Evolutionary conservation across 2,113 vertebrate genomes (phyloP), one percentile per base, ranked within the genome.

Genomic region (Eublepharis macularius): DNA sequence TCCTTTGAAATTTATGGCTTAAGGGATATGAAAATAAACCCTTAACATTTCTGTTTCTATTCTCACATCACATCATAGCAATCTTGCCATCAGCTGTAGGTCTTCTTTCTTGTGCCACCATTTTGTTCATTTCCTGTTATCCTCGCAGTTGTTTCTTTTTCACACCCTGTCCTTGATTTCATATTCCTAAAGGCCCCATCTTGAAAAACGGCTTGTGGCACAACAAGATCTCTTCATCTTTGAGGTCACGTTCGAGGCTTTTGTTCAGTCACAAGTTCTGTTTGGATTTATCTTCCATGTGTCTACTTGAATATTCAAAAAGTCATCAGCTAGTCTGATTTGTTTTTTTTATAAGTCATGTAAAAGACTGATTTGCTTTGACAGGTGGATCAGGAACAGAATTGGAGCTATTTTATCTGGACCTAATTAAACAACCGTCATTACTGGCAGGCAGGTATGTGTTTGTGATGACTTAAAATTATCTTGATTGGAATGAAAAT

Each of bases 361-460:
- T 94, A 94, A 95, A 97, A 97, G 96, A 96, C 95, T 97, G 96
- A 97, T 97, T 96, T 96, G 96, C 95, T 97, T 96, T 97, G 96
- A 97, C 96, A 97, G 96, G 96, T 96, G 94, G 96, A 96, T 96
- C 96, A 96, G 96, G 96, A 96, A 95, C 95, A 96, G 96, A 96
- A 96, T 96, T 96, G 95, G 92, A 97, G 96, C 95, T 96, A 94
- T 97, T 97, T 97, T 97, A 95, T 96, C 96, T 97, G 96, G 96
- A 97, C 96, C 96, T 96, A 97, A 96, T 96, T 97, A 96, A 97
- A 95, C 95, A 96, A 88, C 94, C 92, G 94, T 97, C 95, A 95
- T 96, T 96, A 96, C 95, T 95, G 92, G 95, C 95, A 97, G 95
- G 96, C 94, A 97, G 95, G 96, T 97, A 96, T 96, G 94, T 96